Evolutionary conservation across 1,140 invertebrate genomes (phyloP), one percentile per base, ranked within the genome.

Genomic region (Zophobas morio): DNA sequence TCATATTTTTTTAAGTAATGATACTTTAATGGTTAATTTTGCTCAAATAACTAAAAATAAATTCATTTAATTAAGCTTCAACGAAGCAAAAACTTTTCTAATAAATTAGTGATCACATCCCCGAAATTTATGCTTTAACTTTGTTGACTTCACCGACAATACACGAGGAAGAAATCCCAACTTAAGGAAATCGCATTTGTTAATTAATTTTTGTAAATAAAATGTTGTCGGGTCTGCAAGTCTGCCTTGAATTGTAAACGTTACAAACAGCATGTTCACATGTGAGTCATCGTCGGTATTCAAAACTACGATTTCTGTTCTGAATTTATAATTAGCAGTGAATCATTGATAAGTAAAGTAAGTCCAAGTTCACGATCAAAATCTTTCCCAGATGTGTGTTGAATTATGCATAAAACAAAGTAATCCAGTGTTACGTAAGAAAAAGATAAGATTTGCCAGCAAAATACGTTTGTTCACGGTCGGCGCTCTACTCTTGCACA

Each of bases 281-380:
- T 63, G 49, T 51, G 57, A 63, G 35, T 63, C 35, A 63, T 20
- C 49, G n/a, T 2, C n/a, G n/a, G 4, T 51, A 4, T 51, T 51
- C 49, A 51, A 20, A 51, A 51, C 36, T 6, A 63, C 33, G 37
- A 63, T 63, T 63, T 40, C 36, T 63, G 57, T 63, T 63, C 57
- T 63, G 57, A 63, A 63, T 63, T n/a, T 63, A 40, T 63, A 63
- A 63, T 63, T 63, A 39, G 57, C 57, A 1, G 33, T 63, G 57
- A 63, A 63, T 63, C 57, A 63, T 63, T 63, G 57, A 63, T 63
- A 63, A 63, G 35, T 39, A 39, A 63, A 63, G 37, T 63, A 39
- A 63, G 36, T 63, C 36, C 57, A 63, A 63, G 57, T 63, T 63
- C 57, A 63, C 36, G 57, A 63, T 39, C 57, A 37, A 57, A 35